Evolutionary conservation across 2,113 vertebrate species (phyloP).

Genomic region (Carassius carassius): DNA sequence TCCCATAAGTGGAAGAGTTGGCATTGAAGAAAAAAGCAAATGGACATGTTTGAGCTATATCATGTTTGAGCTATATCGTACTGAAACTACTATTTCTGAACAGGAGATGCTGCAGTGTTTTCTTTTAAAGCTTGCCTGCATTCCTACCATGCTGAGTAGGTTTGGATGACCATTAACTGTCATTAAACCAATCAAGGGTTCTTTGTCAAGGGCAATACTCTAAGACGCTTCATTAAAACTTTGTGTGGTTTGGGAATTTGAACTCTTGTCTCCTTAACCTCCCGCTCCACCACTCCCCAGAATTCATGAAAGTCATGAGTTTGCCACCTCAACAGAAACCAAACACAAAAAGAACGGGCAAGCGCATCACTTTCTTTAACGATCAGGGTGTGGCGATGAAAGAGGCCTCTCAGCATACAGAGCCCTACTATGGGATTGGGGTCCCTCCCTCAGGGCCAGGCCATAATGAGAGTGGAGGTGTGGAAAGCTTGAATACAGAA

Average conservation of each 20-base stretch:
- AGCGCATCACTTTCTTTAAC: constrained; percentile 87
- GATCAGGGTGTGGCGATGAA: constrained; percentile 82
- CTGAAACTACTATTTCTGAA: constrained; percentile 35
- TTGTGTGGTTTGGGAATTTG: constrained; percentile 46
- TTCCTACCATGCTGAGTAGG: constrained; percentile 55
- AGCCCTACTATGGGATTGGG: constrained; percentile 81
- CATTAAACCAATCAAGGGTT: constrained; percentile 7
- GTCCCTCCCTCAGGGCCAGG: constrained; percentile 76
- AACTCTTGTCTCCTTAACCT: constrained; percentile 15
- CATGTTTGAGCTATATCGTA: constrained; percentile 41
- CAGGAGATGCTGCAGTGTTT: constrained; percentile 48
- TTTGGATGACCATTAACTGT: constrained; percentile 55
- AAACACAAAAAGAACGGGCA: constrained; percentile 88
- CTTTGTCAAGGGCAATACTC: not conserved
- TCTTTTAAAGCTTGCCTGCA: constrained; percentile 50
- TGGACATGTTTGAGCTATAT: constrained; percentile 52
- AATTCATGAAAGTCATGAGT: constrained; percentile 87
- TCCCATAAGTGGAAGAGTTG: constrained; percentile 54
- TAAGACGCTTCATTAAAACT: constrained; percentile 6
- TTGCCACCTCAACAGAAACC: constrained; percentile 91
- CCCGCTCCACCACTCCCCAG: constrained; percentile 18
- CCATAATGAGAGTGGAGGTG: constrained; percentile 59
- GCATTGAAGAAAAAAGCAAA: constrained; percentile 53
- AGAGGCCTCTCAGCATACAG: constrained; percentile 81
- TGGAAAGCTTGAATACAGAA: constrained; percentile 68